Base-by-base conservation (phyloP, 1,140 invertebrate species). In the Nautilus pompilius region DNA sequence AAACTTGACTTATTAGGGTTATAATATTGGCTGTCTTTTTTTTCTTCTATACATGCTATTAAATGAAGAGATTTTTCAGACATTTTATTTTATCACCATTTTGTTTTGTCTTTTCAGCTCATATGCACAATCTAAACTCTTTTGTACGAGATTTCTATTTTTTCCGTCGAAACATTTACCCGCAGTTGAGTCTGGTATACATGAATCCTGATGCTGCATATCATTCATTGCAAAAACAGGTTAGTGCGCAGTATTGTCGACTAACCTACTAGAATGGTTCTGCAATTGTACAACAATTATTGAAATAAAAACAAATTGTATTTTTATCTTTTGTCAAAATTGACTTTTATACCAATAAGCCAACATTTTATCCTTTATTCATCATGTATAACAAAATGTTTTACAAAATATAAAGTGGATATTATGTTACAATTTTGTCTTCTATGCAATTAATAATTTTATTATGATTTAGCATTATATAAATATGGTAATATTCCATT, bases 61-160 rank as follows among this genome's bases (percentile, higher is more conserved):
- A 26, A 29, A 56, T 17, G 13, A 29, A 26, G 15, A 8, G n/a
- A 56, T 26, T 20, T 53, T 20, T 58, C 34, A 34, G 20, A 33
- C 28, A 17, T 61, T 61, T 63, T 53, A 3, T 17, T 46, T 55
- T 32, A 51, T 20, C 32, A 17, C 53, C 1, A 65, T 65, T 33
- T 62, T 3, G 34, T 34, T 28, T 22, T 34, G 36, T 28, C 45
- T 54, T 75, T 77, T 64, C 82, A 96, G 93, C 92, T 85, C 93
- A 95, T 87, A 96, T 96, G 68, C 92, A 95, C 72, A 98, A 96
- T 83, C 89, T 93, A 0, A 90, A 91, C 62, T 90, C 91, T 24
- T 98, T 96, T 80, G 96, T 98, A 0, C 85, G 98, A 54, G 98
- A 99, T 77, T 94, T 96, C 80, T 99, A 99, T 81, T 99, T 99